A percentile compares a stretch with the other conserved stretches of the same genome.
These are phyloP conservation scores for Apodemus agrarius DNA, from an alignment of 2,797 vertebrate genomes.

Conservation along the genomic window DNA sequence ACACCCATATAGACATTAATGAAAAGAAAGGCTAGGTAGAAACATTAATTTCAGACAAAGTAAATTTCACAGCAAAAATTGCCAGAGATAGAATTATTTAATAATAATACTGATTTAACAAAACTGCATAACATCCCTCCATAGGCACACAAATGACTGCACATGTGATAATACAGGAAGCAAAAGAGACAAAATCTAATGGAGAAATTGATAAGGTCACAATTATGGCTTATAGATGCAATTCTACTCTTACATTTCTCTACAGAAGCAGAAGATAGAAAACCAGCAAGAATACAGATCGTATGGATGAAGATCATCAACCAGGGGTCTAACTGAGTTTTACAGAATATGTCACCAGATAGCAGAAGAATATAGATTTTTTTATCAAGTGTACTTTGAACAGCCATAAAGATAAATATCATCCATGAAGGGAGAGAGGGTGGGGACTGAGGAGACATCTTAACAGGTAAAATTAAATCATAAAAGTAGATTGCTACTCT, in stretches of 20 bases:
- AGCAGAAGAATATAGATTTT: background rate
- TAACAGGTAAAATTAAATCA: conserved; percentile 17
- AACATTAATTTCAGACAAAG: background rate
- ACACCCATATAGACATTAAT: background rate
- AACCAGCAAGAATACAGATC: background rate
- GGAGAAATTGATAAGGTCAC: background rate
- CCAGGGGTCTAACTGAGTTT: background rate
- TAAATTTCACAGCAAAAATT: background rate
- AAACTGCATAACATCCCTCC: background rate
- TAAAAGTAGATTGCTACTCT: conserved; percentile 22
- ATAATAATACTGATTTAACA: background rate
- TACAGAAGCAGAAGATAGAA: background rate
- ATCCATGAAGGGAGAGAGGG: background rate
- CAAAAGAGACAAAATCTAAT: conserved; percentile 4
- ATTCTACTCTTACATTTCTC: background rate
- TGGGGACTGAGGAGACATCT: background rate
- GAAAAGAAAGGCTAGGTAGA: background rate
- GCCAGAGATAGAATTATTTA: background rate
- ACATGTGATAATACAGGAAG: background rate
- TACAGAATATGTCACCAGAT: background rate
- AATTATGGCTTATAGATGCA: background rate
- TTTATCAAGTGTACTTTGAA: background rate
- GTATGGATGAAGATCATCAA: background rate
- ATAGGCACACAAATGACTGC: background rate
- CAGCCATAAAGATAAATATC: background rate